These are phyloP conservation scores for Zaprionus davidi DNA, from an alignment of 1,140 invertebrate genomes.

Conservation along the genomic window DNA sequence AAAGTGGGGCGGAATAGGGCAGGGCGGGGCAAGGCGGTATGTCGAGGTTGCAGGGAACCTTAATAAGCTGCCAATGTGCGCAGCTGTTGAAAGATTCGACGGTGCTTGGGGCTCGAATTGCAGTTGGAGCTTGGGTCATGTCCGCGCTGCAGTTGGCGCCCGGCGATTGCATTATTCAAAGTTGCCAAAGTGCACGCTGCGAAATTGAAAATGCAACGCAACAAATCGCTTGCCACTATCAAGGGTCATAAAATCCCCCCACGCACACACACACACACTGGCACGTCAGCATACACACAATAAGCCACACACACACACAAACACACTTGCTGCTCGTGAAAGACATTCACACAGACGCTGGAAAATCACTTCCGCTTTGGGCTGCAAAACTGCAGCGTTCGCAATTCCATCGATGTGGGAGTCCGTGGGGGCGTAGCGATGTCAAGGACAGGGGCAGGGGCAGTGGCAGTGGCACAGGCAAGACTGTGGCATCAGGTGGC, in stretches of 20 bases:
- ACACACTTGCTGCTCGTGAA: neutral
- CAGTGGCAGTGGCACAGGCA: neutral
- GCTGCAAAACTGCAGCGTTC: slow-evolving; percentile 63
- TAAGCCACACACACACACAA: slow-evolving; percentile 21
- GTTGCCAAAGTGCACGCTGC: slow-evolving; percentile 67
- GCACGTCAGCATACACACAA: slow-evolving; percentile 18
- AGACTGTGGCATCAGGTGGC: slow-evolving; percentile 45
- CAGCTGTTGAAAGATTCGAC: slow-evolving; percentile 18
- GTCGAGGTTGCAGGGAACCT: slow-evolving; percentile 5
- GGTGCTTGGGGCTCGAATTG: neutral
- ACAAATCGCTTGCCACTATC: slow-evolving; percentile 80
- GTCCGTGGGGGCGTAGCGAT: neutral
- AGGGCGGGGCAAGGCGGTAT: neutral
- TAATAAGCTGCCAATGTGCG: slow-evolving; percentile 71
- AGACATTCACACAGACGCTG: slow-evolving; percentile 25
- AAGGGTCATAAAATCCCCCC: slow-evolving; percentile 75
- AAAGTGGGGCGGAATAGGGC: neutral
- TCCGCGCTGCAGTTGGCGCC: slow-evolving; percentile 41
- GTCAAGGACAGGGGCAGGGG: slow-evolving; percentile 21
- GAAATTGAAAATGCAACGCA: slow-evolving; percentile 80
- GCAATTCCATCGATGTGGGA: slow-evolving; percentile 57
- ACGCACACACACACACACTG: slow-evolving; percentile 11
- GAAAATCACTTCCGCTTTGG: slow-evolving; percentile 78
- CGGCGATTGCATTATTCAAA: slow-evolving; percentile 76
- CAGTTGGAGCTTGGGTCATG: slow-evolving; percentile 13